Evolutionary conservation across 1,140 invertebrate genomes (phyloP).

Genomic region (Nasonia longicornis): DNA sequence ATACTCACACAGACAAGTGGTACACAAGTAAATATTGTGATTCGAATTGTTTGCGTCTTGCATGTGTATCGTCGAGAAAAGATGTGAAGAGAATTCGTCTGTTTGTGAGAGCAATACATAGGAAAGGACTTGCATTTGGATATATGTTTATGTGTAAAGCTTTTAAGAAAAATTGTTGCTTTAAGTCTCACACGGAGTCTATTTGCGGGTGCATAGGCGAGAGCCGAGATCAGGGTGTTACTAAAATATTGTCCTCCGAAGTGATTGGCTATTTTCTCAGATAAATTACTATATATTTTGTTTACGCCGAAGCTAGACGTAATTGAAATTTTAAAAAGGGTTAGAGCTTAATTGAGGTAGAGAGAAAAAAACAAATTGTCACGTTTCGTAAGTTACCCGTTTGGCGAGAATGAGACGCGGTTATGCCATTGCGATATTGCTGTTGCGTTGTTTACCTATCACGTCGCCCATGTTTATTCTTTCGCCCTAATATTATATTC

Average conservation of each 20-base stretch:
- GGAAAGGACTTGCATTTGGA: slow-evolving; percentile 38
- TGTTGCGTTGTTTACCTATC: slow-evolving; percentile 24
- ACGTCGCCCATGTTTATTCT: slow-evolving; percentile 15
- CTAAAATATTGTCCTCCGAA: slow-evolving; percentile 30
- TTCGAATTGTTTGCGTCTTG: slow-evolving; percentile 36
- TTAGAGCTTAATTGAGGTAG: background rate
- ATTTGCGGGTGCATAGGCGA: slow-evolving; percentile 20
- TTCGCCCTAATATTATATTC: slow-evolving; percentile 25
- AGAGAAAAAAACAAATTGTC: background rate
- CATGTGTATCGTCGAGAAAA: slow-evolving; percentile 25
- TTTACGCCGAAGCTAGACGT: background rate
- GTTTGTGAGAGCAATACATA: background rate
- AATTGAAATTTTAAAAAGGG: background rate
- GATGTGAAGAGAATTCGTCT: slow-evolving; percentile 4
- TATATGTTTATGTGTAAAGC: slow-evolving; percentile 35
- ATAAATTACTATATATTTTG: background rate
- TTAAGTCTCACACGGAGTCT: slow-evolving; percentile 35
- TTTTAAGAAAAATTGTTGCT: slow-evolving; percentile 45
- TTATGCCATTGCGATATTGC: slow-evolving; percentile 26
- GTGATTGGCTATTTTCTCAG: slow-evolving; percentile 23
- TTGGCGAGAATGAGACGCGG: background rate
- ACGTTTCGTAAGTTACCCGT: background rate
- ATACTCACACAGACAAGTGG: background rate
- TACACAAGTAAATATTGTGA: slow-evolving; percentile 14
- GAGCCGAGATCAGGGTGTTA: slow-evolving; percentile 42